Base-by-base conservation (phyloP, 1,140 invertebrate species). In the Bombyx mandarina region DNA sequence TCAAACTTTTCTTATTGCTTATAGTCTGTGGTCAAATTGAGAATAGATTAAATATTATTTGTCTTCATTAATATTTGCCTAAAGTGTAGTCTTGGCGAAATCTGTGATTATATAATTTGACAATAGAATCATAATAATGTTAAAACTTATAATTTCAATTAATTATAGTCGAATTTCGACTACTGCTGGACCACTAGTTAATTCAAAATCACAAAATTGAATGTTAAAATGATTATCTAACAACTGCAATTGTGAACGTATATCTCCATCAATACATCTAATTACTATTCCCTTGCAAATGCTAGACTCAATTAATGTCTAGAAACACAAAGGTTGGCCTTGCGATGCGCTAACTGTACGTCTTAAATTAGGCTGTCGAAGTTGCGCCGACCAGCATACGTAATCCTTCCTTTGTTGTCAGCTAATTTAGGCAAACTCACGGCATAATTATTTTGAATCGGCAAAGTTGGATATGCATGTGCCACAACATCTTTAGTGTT, bases 241-340 rank as follows among this genome's bases (percentile, higher is more conserved):
- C 46, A 12, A 3, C 46, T 47, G 4, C 2, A 35, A 35, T 35
- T 35, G 26, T 3, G 26, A 35, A 35, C 53, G 45, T 46, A 6
- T 46, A 26, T 8, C 7, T 18, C 7, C 43, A 44, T 53, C 35
- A 53, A 53, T 44, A 47, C 45, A 58, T 43, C 57, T 67, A 67
- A 67, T 67, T 62, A 61, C 35, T 42, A 60, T 57, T 61, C 65
- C 52, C 59, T 63, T 57, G 58, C 52, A 62, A 67, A 52, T 57
- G 58, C 55, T 60, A 63, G 57, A 57, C 53, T 43, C 43, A 44
- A 66, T 66, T 61, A 63, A 61, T 61, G 53, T 54, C 52, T 58
- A 62, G 58, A 56, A 50, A 63, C 62, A 59, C 77, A 80, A 80
- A 78, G 72, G 64, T 60, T 67, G 73, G 65, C 77, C 77, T 80